Base-by-base conservation (phyloP, 1,140 invertebrate species). In the Homarus americanus region DNA sequence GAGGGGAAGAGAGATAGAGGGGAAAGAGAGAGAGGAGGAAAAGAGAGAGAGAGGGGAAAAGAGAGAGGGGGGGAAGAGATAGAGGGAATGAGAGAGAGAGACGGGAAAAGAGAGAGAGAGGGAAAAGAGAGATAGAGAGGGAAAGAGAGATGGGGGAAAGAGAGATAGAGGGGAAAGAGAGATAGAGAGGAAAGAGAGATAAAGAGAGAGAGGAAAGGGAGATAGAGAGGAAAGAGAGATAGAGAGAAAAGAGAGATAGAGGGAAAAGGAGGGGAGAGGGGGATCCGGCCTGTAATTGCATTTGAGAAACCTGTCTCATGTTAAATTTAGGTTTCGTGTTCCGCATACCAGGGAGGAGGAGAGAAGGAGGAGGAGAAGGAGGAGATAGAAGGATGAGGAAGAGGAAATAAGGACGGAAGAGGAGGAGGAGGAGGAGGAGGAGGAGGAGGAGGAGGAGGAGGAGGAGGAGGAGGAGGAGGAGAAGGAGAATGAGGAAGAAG, bases 261-360 rank as follows among this genome's bases (percentile, higher is more conserved):
- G 44, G 44, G 44, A 49, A 10, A 49, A 49, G 44, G 17, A 49
- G 44, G 44, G 44, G 44, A 9, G 44, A 17, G 53, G 53, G 53
- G 20, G 53, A 58, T 15, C 9, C 28, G 4, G 63, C 63, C 63
- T 69, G 63, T 69, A 69, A 69, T 69, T 69, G 63, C 63, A 69
- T 69, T 69, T 69, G 63, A 28, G 63, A 32, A 69, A 69, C 63
- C 63, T 32, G 63, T 69, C 63, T 69, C n/a, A 69, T 69, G 32
- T 69, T 69, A 69, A 69, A 69, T 69, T 69, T n/a, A 69, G 63
- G 63, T 32, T 69, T 69, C 63, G 63, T 69, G 63, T 69, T 69
- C 63, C 63, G 63, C 63, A 69, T 69, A 12, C 63, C 63, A 36
- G 40, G 34, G 41, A 53, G 24, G 28, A 12, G 34, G 15, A 36